Percentiles rank a stretch among this genome's conserved stretches.
Conservation (phyloP, 2,888 invertebrate species). For the Craniophora ligustri region DNA sequence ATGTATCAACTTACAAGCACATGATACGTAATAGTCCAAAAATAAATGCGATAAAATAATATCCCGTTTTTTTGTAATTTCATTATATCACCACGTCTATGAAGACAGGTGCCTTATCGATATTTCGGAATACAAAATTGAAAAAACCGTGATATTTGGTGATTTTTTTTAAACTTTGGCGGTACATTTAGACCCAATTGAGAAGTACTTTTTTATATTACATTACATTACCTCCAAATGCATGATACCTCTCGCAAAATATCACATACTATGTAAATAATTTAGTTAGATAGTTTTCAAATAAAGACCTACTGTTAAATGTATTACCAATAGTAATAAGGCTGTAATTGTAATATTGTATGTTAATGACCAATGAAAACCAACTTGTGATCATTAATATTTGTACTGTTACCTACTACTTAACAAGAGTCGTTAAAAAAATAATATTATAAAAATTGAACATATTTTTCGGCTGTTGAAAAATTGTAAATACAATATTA, state of each 20-base stretch:
- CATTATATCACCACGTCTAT: conserved; percentile 48
- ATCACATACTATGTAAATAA: conserved; percentile 71
- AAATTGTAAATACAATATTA: conserved; percentile 89
- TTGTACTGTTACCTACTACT: conserved; percentile 90
- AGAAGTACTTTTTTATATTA: conserved; percentile 44
- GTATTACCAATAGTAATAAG: conserved; percentile 84
- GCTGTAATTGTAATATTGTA: conserved; percentile 85
- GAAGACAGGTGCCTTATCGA: conserved; percentile 61
- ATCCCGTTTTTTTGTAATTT: conserved; percentile 36
- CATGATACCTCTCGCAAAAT: conserved; percentile 45
- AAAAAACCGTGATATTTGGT: conserved; percentile 46
- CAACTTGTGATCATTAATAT: conserved; percentile 90
- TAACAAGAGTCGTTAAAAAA: conserved; percentile 89
- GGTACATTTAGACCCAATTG: conserved; percentile 40
- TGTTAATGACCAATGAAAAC: conserved; percentile 90
- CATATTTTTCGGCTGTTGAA: conserved; percentile 89
- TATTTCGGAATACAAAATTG: conserved; percentile 48
- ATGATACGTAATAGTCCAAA: conserved; percentile 38
- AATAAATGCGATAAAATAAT: conserved; percentile 35
- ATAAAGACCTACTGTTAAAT: conserved; percentile 84
- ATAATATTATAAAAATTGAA: conserved; percentile 88
- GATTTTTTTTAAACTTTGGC: conserved; percentile 44
- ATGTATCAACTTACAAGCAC: conserved; percentile 26
- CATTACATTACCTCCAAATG: conserved; percentile 48
- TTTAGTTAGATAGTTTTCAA: conserved; percentile 74